Percentiles rank a stretch among this genome's conserved stretches.
These are phyloP conservation scores for Argopecten irradians DNA, from an alignment of 1,140 invertebrate genomes.

Conservation along the genomic window DNA sequence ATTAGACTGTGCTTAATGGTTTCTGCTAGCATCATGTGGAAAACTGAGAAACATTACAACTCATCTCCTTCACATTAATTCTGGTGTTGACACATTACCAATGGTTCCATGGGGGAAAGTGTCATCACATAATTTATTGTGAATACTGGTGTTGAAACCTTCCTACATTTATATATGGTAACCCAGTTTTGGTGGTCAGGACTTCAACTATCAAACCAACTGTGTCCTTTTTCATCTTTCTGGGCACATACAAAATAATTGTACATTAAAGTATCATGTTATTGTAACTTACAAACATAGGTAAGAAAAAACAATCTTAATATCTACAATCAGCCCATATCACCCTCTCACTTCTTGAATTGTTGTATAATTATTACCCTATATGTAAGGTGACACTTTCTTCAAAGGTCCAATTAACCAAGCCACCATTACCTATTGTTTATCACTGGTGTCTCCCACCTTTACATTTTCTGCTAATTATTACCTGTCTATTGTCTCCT, in stretches of 20 bases:
- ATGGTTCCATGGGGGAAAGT: background rate
- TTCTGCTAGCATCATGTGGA: background rate
- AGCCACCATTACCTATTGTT: background rate
- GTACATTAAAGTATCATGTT: no score
- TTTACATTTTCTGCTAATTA: background rate
- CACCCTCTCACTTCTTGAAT: background rate
- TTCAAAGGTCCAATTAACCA: background rate
- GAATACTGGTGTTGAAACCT: background rate
- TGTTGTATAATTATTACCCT: background rate
- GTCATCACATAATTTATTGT: background rate
- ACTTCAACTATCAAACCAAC: background rate
- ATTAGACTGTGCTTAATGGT: background rate
- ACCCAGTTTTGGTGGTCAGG: background rate
- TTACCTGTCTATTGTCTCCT: background rate
- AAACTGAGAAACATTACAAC: slow-evolving; percentile 8
- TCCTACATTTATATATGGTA: no score
- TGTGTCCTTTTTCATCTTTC: background rate
- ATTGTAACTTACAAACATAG: no score
- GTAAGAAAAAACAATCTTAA: no score
- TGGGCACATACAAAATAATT: no score
- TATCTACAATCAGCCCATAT: no score
- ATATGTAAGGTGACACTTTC: background rate
- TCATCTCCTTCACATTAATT: background rate
- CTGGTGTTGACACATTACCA: slow-evolving; percentile 10
- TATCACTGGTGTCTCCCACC: background rate